Conservation (phyloP, 1,140 invertebrate species). For the Drosophila takahashii region DNA sequence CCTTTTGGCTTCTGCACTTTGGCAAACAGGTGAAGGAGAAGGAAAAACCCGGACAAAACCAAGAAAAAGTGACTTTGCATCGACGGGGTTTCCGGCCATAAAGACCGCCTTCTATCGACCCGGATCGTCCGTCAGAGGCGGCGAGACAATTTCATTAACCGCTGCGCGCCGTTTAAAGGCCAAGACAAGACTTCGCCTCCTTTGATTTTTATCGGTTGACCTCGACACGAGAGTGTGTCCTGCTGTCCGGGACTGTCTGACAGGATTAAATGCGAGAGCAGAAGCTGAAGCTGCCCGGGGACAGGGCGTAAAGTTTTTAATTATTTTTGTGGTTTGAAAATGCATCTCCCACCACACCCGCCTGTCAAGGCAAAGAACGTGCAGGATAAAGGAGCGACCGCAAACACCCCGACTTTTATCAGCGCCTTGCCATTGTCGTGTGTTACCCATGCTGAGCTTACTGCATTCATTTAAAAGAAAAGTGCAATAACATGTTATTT, state of each 20-base stretch:
- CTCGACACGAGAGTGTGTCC: constrained; percentile 26
- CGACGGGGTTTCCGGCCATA: constrained; percentile 1
- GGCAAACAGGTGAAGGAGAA: constrained; percentile 18
- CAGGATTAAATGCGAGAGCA: constrained; percentile 50
- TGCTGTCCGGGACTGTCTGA: constrained; percentile 22
- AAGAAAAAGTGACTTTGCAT: constrained; percentile 16
- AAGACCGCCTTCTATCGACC: constrained; percentile 8
- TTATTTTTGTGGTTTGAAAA: constrained; percentile 79
- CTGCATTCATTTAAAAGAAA: constrained; percentile 67
- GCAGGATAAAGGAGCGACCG: constrained; percentile 35
- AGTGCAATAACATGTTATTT: constrained; percentile 83
- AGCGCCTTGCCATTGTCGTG: constrained; percentile 68
- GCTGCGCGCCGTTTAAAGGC: constrained; percentile 48
- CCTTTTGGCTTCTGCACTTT: constrained; percentile 60
- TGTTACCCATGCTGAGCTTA: constrained; percentile 23
- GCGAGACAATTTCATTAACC: constrained; percentile 75
- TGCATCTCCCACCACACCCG: constrained; percentile 50
- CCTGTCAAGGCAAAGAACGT: constrained; percentile 34
- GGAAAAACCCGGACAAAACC: neutral
- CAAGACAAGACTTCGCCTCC: constrained; percentile 46
- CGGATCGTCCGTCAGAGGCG: constrained; percentile 11
- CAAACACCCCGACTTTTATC: constrained; percentile 72
- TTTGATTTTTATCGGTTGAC: constrained; percentile 71
- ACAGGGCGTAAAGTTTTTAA: constrained; percentile 76
- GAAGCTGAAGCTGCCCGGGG: neutral